These are phyloP conservation scores for Barnardius zonarius DNA, from an alignment of 2,113 vertebrate species.

Conservation along the genomic window DNA sequence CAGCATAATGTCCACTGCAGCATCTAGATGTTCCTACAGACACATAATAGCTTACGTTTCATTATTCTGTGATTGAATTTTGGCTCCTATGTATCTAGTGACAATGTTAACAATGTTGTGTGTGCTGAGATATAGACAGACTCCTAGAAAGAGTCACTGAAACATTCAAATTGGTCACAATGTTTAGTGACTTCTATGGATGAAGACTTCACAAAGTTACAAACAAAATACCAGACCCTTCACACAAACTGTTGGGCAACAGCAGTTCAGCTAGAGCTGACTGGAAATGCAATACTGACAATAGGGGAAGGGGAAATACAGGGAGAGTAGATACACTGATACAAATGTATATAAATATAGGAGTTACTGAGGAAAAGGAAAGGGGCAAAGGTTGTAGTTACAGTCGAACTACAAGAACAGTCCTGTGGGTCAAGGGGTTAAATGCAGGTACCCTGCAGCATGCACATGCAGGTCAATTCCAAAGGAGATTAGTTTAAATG, in stretches of 20 bases:
- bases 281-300: background rate
- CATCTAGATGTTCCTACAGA: background rate
- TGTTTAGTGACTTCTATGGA: background rate
- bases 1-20: background rate
- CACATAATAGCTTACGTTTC: background rate
- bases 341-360: background rate
- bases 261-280: background rate
- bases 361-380: background rate
- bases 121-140: background rate
- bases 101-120: background rate
- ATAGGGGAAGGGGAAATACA: background rate
- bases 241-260: background rate
- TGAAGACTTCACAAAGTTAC: background rate
- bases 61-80: background rate
- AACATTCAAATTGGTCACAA: background rate
- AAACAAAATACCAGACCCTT: background rate
- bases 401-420: background rate
- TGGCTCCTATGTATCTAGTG: background rate
- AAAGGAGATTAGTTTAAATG: constrained; percentile 38
- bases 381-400: background rate
- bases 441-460: background rate
- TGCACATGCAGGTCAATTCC: constrained; percentile 36
- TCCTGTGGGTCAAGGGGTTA: background rate
- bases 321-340: background rate
- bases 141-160: background rate